Percentiles rank a stretch among this genome's conserved stretches.
Conservation (phyloP, 2,888 invertebrate genomes). For the Callimorpha dominula region DNA sequence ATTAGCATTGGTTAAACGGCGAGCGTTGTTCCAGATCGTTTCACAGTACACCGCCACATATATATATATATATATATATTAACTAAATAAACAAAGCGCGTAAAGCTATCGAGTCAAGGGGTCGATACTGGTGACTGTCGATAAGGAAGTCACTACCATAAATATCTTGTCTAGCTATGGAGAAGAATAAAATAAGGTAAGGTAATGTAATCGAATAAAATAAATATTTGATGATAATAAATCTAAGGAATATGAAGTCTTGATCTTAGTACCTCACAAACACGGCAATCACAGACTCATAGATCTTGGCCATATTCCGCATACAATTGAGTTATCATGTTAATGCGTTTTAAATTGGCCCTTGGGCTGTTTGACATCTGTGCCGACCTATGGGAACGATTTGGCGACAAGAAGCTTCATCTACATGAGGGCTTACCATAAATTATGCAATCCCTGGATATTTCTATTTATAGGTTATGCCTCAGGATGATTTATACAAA, state of each 20-base stretch:
- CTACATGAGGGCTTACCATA: constrained; percentile 26
- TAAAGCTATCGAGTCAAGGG: not conserved
- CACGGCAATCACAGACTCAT: constrained; percentile 38
- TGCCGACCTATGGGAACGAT: constrained; percentile 64
- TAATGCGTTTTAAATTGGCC: constrained; percentile 85
- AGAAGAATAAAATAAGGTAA: no score
- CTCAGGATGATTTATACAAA: no score
- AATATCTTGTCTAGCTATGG: no score
- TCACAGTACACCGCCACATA: not conserved
- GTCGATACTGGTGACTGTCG: not conserved
- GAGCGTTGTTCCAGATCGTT: not conserved
- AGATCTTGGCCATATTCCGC: constrained; percentile 56
- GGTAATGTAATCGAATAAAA: no score
- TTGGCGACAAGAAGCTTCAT: constrained; percentile 55
- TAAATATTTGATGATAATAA: not conserved
- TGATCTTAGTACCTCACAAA: not conserved
- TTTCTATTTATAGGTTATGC: not conserved
- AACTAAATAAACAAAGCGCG: not conserved
- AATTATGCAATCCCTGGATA: not conserved
- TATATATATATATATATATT: not conserved
- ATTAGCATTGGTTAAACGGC: not conserved
- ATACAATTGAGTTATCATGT: constrained; percentile 81
- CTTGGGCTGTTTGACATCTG: constrained; percentile 73
- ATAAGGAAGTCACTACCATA: not conserved
- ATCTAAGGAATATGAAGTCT: not conserved